These are phyloP conservation scores for Papilio dardanus DNA, from an alignment of 1,140 invertebrate genomes.

Conservation along the genomic window DNA sequence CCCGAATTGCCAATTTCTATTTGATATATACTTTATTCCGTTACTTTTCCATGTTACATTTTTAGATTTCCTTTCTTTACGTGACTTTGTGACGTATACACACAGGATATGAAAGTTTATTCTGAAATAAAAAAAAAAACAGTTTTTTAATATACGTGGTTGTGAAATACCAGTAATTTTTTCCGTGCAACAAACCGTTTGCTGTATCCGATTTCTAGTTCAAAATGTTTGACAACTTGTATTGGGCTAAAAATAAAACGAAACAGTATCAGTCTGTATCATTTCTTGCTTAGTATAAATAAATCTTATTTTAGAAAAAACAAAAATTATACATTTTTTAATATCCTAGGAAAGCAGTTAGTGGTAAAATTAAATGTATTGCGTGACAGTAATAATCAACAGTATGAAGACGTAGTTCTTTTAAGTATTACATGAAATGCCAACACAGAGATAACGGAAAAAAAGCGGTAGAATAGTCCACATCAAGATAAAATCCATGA, in stretches of 20 bases:
- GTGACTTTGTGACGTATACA: slow-evolving; percentile 23
- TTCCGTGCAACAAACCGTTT: background rate
- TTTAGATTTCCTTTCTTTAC: slow-evolving; percentile 50
- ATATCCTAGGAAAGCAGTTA: no score
- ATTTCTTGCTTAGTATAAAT: no score
- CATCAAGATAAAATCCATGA: no score
- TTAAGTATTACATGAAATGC: no score
- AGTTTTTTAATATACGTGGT: background rate
- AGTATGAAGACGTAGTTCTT: no score
- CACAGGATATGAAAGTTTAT: background rate
- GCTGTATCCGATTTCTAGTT: background rate
- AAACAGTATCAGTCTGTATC: background rate
- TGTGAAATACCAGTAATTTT: background rate
- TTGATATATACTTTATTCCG: slow-evolving; percentile 74
- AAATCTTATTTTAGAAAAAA: no score
- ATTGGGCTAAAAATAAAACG: background rate
- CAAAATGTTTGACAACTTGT: background rate
- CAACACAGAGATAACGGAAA: no score
- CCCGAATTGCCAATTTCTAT: slow-evolving; percentile 77
- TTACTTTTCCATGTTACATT: slow-evolving; percentile 66
- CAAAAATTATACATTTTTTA: no score
- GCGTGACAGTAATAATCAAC: no score
- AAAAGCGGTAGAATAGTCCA: no score
- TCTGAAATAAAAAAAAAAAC: slow-evolving; percentile 6
- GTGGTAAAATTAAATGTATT: no score